Percentiles rank a stretch among this genome's conserved stretches.
phyloP scores from a whole-genome alignment of 1,140 invertebrate species.

The Cotesia vestalis region DNA sequence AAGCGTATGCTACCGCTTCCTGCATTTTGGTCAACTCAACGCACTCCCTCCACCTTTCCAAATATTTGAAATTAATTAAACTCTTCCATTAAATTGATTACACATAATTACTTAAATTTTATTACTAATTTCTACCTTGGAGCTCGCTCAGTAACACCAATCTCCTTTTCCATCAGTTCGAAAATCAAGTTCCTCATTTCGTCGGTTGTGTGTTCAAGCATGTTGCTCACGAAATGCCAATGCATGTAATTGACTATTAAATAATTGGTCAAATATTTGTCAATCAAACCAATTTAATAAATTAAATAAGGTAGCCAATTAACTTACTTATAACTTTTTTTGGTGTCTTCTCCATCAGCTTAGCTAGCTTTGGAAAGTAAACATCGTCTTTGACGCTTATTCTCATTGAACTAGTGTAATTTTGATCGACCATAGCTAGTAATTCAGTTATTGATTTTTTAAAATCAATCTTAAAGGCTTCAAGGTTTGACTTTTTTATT shows the following conservation, averaged over 20 bases:
- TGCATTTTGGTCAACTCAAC: slow-evolving; percentile 30
- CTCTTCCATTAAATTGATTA: slow-evolving; percentile 1
- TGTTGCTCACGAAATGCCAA: slow-evolving; percentile 42
- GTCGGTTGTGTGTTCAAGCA: slow-evolving; percentile 37
- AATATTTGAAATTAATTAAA: slow-evolving; percentile 8
- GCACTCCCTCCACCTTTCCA: slow-evolving; percentile 33
- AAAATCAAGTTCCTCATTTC: slow-evolving; percentile 35
- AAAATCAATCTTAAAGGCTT: slow-evolving; percentile 22
- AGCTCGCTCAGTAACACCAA: slow-evolving; percentile 17
- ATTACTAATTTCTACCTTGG: slow-evolving; percentile 23
- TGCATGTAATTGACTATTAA: slow-evolving; percentile 47
- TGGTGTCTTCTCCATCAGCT: slow-evolving; percentile 27
- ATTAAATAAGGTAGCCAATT: not conserved
- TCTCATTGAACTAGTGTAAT: slow-evolving; percentile 18
- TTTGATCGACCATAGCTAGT: slow-evolving; percentile 11
- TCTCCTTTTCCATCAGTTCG: slow-evolving; percentile 19
- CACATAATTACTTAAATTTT: not conserved
- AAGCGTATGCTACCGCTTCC: slow-evolving; percentile 31
- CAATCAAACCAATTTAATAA: not conserved
- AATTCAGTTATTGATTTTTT: slow-evolving; percentile 1
- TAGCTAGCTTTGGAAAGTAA: slow-evolving; percentile 21
- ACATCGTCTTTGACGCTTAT: not conserved
- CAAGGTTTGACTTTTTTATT: not conserved
- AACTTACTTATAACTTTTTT: slow-evolving; percentile 32
- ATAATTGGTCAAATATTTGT: not conserved